Conservation (phyloP, 2,888 invertebrate species). For the Ernsta delagoae region DNA sequence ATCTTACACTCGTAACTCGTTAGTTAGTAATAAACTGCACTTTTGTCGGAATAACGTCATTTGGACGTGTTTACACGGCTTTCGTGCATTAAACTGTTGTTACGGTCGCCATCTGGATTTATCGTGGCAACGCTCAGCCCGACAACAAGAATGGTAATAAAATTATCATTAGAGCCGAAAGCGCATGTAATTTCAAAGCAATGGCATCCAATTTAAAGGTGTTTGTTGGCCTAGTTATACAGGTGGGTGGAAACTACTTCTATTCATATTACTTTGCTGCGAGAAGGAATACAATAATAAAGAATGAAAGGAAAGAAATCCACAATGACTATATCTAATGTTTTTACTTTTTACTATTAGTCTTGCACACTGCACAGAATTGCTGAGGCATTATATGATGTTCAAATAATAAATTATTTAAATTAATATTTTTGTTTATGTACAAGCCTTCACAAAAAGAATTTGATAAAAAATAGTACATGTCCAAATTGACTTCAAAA, state of each 20-base stretch:
- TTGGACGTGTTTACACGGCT: constrained; percentile 62
- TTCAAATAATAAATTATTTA: no score
- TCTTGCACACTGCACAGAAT: no score
- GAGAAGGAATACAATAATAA: no score
- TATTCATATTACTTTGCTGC: neutral
- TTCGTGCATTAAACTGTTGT: constrained; percentile 46
- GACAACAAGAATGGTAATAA: constrained; percentile 36
- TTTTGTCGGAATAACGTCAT: constrained; percentile 61
- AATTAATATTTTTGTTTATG: no score
- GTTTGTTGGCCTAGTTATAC: neutral
- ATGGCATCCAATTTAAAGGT: constrained; percentile 8
- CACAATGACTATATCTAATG: no score
- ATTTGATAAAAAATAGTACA: no score
- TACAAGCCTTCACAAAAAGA: no score
- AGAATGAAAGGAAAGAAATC: no score
- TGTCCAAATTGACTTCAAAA: no score
- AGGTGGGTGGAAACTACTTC: neutral
- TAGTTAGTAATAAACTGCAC: constrained; percentile 58
- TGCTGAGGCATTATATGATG: no score
- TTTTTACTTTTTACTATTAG: no score
- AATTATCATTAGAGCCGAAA: constrained; percentile 33
- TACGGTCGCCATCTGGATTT: constrained; percentile 39
- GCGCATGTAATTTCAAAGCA: constrained; percentile 30
- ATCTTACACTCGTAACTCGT: constrained; percentile 44
- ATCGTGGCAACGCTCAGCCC: constrained; percentile 21